phyloP scores from a whole-genome alignment of 2,113 vertebrate species.

The Chamaetylas fuelleborni region DNA sequence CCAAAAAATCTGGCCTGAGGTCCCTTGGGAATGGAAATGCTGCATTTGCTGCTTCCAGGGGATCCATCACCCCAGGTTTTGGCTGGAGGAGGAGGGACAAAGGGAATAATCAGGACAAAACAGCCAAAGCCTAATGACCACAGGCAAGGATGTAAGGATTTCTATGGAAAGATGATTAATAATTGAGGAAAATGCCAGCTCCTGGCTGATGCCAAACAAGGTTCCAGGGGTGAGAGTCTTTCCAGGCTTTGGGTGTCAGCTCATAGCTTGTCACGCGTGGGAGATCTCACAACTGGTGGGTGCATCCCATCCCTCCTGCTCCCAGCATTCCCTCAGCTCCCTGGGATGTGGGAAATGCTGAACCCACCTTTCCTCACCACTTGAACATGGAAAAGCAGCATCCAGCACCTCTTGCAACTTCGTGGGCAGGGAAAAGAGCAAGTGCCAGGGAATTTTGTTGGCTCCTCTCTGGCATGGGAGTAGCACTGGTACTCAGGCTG shows the following conservation, averaged over 20 bases:
- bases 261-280: rapidly evolving
- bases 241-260: background rate
- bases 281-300: background rate
- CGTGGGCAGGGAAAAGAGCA: background rate
- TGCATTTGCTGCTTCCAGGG: rapidly evolving
- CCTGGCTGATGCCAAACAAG: background rate
- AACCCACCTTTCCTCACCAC: background rate
- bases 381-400: background rate
- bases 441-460: background rate
- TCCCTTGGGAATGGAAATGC: background rate
- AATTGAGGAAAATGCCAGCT: background rate
- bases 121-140: rapidly evolving
- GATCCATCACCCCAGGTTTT: rapidly evolving
- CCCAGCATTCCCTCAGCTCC: background rate
- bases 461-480: background rate
- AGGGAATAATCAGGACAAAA: rapidly evolving
- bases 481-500: background rate
- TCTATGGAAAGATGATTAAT: background rate
- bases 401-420: background rate
- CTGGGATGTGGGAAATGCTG: background rate
- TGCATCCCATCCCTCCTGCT: background rate
- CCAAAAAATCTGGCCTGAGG: background rate
- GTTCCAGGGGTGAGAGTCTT: background rate
- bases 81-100: background rate
- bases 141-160: background rate